Conservation (phyloP, 2,888 invertebrate species). For the Xestoiulus laeticollis region DNA sequence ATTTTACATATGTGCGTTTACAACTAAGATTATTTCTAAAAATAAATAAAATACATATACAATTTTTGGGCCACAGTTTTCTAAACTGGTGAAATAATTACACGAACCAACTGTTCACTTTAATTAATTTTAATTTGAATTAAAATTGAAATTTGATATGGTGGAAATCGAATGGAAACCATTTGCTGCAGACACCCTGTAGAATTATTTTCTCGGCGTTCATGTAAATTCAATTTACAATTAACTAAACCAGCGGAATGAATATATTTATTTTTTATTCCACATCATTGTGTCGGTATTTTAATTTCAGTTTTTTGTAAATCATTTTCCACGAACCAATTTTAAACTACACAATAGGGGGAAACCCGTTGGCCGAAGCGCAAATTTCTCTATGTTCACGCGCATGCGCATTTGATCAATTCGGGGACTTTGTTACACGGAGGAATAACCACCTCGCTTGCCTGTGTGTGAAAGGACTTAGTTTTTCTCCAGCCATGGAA, state of each 20-base stretch:
- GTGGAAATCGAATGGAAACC: no score
- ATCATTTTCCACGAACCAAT: neutral
- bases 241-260: neutral
- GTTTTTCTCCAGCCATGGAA: conserved; percentile 46
- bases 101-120: no score
- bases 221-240: neutral
- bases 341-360: neutral
- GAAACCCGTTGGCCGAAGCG: neutral
- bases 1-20: no score
- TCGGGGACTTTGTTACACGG: conserved; percentile 53
- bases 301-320: neutral
- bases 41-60: no score
- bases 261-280: no score
- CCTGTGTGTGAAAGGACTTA: conserved; percentile 51
- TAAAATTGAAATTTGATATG: no score
- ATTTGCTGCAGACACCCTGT: neutral
- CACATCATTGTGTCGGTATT: neutral
- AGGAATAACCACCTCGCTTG: conserved; percentile 47
- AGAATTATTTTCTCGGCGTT: neutral
- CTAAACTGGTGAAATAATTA: no score
- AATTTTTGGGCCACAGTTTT: no score
- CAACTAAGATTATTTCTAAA: no score
- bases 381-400: conserved; percentile 3
- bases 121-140: no score
- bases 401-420: conserved; percentile 54